Conservation (phyloP, 2,113 vertebrate species). For the Leptodactylus fuscus region DNA sequence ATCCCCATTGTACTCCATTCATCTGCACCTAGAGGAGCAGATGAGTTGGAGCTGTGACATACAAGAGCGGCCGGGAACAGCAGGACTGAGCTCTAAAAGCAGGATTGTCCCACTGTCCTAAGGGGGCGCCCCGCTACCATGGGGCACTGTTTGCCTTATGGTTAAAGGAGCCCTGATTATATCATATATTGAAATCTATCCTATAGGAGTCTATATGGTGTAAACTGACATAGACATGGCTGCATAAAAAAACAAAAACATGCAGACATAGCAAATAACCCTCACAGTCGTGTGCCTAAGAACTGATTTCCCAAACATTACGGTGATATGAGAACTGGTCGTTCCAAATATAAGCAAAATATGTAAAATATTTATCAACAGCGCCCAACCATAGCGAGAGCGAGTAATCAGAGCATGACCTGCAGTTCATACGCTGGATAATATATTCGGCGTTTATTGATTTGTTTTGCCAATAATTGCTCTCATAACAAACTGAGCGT, state of each 20-base stretch:
- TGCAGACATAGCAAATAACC: background rate
- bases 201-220: no score
- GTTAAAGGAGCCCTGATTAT: no score
- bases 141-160: no score
- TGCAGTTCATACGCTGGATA: constrained; percentile 46
- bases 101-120: no score
- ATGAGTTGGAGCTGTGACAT: no score
- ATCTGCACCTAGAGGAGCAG: no score
- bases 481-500: constrained; percentile 58
- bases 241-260: background rate
- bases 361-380: constrained; percentile 58
- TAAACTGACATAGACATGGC: no score
- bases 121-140: no score
- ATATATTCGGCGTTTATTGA: constrained; percentile 59
- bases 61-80: no score
- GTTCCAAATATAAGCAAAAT: constrained; percentile 49
- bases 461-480: constrained; percentile 59
- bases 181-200: no score
- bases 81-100: no score
- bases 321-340: background rate
- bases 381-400: constrained; percentile 20
- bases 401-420: constrained; percentile 56
- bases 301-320: constrained; percentile 21
- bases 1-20: no score
- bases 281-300: background rate